A percentile compares a stretch with the other conserved stretches of the same genome.
phyloP scores from a whole-genome alignment of 1,140 invertebrate genomes.

The Lutraria rhynchaena region DNA sequence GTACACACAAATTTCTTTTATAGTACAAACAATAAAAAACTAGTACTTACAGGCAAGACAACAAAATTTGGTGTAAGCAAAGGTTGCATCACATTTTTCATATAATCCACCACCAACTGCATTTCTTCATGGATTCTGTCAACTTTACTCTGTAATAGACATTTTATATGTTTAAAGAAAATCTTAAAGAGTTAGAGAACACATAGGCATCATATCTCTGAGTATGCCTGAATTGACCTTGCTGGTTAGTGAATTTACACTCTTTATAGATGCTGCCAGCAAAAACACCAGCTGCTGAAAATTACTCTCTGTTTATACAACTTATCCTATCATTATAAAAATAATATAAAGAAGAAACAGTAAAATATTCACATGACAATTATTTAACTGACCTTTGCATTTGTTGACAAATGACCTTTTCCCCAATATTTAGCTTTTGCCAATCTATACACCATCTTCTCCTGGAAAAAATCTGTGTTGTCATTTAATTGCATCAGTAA shows the following conservation, averaged over 20 bases:
- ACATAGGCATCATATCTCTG: too few relatives aligned
- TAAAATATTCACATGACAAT: too few relatives aligned
- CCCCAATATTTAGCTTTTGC: slow-evolving; percentile 53
- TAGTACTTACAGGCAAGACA: slow-evolving; percentile 73
- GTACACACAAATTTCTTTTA: too few relatives aligned
- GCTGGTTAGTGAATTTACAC: too few relatives aligned
- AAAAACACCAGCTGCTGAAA: too few relatives aligned
- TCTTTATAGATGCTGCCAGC: too few relatives aligned
- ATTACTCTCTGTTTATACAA: too few relatives aligned
- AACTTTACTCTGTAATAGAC: slow-evolving; percentile 62
- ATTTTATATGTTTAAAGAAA: not conserved
- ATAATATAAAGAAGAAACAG: too few relatives aligned
- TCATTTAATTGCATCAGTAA: too few relatives aligned
- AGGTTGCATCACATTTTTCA: slow-evolving; percentile 72
- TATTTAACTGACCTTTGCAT: slow-evolving; percentile 38
- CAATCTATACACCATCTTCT: slow-evolving; percentile 57
- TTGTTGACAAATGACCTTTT: slow-evolving; percentile 34
- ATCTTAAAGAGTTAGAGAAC: not conserved
- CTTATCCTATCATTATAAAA: too few relatives aligned
- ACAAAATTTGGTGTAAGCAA: slow-evolving; percentile 68
- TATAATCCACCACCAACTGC: slow-evolving; percentile 68
- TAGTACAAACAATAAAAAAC: too few relatives aligned
- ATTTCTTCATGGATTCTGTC: slow-evolving; percentile 66
- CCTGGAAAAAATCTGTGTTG: slow-evolving; percentile 44
- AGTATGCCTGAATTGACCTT: too few relatives aligned